These are phyloP conservation scores for Terrapene triunguis DNA, from an alignment of 2,113 vertebrate species.

Conservation along the genomic window DNA sequence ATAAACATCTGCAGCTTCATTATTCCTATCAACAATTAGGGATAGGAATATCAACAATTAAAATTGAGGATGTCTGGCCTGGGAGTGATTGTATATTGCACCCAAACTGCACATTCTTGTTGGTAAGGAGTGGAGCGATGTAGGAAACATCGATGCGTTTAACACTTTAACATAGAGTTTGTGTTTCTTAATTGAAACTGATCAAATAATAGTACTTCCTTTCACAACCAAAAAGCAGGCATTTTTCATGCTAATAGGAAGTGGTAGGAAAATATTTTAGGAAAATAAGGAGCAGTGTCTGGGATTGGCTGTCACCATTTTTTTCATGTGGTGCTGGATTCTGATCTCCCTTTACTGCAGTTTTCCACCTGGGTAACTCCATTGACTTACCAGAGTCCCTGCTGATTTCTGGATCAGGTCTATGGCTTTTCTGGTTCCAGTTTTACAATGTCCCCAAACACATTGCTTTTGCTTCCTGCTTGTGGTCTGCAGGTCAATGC, in stretches of 20 bases:
- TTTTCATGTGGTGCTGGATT: fast-evolving
- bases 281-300: neutral
- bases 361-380: neutral
- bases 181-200: conserved; percentile 80
- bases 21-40: conserved; percentile 82
- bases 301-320: fast-evolving
- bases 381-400: neutral
- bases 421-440: neutral
- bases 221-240: conserved; percentile 28
- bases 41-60: too few species aligned
- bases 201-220: conserved; percentile 78
- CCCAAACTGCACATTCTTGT: conserved; percentile 83
- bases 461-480: fast-evolving
- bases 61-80: conserved; percentile 71
- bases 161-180: conserved; percentile 55
- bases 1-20: conserved; percentile 76
- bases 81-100: conserved; percentile 80
- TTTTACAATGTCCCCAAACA: neutral
- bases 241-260: neutral
- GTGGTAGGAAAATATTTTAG: neutral
- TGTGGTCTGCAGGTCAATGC: neutral
- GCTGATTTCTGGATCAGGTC: neutral
- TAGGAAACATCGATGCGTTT: conserved; percentile 66
- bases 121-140: conserved; percentile 76
- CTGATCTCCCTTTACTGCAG: neutral